Evolutionary conservation across 2,888 invertebrate genomes (phyloP).

Genomic region (Meiosimyza decipiens): DNA sequence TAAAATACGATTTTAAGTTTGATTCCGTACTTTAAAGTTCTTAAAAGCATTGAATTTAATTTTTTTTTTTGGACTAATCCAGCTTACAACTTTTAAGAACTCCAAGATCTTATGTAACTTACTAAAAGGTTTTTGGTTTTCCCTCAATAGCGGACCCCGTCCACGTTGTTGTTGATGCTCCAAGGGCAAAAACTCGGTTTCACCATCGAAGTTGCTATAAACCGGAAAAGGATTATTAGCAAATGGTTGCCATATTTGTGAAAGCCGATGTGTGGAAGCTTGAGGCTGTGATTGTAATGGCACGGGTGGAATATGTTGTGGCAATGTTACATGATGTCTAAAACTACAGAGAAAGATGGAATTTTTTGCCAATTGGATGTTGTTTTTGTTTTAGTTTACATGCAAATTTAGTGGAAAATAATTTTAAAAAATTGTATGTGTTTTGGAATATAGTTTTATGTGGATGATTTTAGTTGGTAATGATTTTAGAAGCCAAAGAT

Average conservation of each 20-base stretch:
- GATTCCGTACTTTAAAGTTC: neutral
- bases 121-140: conserved; percentile 61
- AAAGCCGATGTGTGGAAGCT: conserved; percentile 50
- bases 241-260: conserved; percentile 53
- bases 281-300: conserved; percentile 47
- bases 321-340: conserved; percentile 58
- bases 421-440: conserved; percentile 12
- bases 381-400: conserved; percentile 8
- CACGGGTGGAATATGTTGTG: conserved; percentile 56
- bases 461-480: no score
- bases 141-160: conserved; percentile 40
- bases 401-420: conserved; percentile 9
- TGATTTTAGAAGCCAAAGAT: no score
- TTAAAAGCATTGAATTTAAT: no score
- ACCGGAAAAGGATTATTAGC: conserved; percentile 51
- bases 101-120: conserved; percentile 40
- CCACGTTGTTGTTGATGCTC: conserved; percentile 54
- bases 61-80: no score
- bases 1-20: neutral
- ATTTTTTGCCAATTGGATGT: conserved; percentile 25
- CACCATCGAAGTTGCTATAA: conserved; percentile 53
- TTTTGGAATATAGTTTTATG: conserved; percentile 19
- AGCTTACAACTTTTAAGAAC: no score
- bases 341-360: conserved; percentile 51
- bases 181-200: conserved; percentile 59